Evolutionary conservation across 1,140 invertebrate species (phyloP), one percentile per base, ranked within the genome.

Genomic region (Zaprionus camerounensis): DNA sequence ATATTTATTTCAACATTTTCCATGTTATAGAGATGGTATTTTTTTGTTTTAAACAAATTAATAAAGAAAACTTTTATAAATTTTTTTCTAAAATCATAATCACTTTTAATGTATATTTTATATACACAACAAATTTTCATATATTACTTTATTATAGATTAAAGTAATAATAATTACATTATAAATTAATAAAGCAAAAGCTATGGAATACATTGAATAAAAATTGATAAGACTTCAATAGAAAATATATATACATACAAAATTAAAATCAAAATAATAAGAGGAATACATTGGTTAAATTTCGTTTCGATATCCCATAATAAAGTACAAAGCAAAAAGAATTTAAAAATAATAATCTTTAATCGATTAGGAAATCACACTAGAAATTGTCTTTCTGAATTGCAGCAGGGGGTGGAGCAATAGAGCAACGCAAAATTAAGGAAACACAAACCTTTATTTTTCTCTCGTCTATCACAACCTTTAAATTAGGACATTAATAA

Each of bases 21-120:
- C 12, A 1, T 41, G 15, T 41, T 41, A n/a, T 15, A 5, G 15
- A 41, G 15, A 41, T n/a, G 38, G 15, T 41, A 41, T 41, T 46
- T 34, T 34, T 34, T 34, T 34, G 31, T 34, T 34, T 11, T 6
- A n/a, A 15, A 51, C 9, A 53, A 51, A 34, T 11, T 36, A 79
- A 64, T 36, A 61, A 71, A 12, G 70, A 31, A 62, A 46, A 71
- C 51, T 12, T 36, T 24, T 12, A 26, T 13, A 31, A 66, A 46
- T 57, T 57, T 53, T 49, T 83, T 69, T 61, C 28, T 49, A 44
- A 80, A 90, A 90, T 81, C 57, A 88, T 79, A 90, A 64, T 88
- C 64, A 78, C 71, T 80, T 83, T 90, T 83, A 88, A 90, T 90
- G 85, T 90, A 90, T 90, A 90, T 90, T 90, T 84, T 75, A 90